Evolutionary conservation across 2,113 vertebrate genomes (phyloP).

Genomic region (Gallinago jamesoni): DNA sequence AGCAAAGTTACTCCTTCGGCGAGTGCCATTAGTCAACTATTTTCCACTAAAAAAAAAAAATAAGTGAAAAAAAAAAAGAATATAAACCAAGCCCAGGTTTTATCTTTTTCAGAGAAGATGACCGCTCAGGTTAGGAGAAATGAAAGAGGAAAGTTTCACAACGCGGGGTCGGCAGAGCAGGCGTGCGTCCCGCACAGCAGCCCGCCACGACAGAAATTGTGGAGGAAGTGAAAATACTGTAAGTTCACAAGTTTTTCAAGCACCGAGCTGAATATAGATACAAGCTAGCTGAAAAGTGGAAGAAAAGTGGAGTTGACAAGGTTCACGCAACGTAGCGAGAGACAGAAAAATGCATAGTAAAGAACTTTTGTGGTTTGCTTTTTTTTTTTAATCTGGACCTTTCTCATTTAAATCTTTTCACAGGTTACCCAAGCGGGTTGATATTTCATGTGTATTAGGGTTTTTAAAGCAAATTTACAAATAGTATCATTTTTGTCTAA

Average conservation of each 20-base stretch:
- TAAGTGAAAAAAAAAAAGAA: background rate
- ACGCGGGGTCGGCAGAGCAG: fast-evolving
- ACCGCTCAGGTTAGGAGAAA: background rate
- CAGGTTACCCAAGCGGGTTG: background rate
- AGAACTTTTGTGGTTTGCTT: background rate
- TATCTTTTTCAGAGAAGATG: background rate
- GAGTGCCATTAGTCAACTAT: background rate
- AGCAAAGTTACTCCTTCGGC: background rate
- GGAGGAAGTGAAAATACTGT: slow-evolving; percentile 16
- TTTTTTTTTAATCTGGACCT: background rate
- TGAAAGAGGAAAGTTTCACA: slow-evolving; percentile 28
- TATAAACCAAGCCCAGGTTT: background rate
- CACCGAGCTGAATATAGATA: background rate
- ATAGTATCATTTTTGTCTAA: background rate
- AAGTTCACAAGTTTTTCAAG: slow-evolving; percentile 17
- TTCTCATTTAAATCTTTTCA: background rate
- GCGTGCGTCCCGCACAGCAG: background rate
- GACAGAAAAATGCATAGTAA: background rate
- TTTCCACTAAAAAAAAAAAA: background rate
- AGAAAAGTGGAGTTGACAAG: background rate
- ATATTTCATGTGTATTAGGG: background rate
- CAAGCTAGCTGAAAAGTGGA: background rate
- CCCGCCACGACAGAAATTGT: background rate
- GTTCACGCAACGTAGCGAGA: background rate
- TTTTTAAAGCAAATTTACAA: background rate